Evolutionary conservation across 2,888 invertebrate genomes (phyloP), one percentile per base, ranked within the genome.

Genomic region (Epistrophe grossulariae): DNA sequence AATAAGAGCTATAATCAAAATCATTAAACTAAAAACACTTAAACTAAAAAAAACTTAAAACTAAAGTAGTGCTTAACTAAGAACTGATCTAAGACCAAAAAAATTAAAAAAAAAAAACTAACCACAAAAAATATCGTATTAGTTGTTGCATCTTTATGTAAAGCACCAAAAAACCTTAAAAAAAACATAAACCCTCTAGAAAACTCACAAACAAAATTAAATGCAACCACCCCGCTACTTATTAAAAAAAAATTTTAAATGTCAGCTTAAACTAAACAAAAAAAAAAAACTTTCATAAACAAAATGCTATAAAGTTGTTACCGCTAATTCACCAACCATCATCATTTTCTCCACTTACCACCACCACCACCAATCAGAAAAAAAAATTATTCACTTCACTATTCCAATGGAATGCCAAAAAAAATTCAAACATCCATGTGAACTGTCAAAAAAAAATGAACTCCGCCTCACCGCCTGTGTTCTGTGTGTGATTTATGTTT

Each of bases 271-370:
- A 78, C 76, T 40, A 10, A 35, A 79, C 31, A 10, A 35, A 52
- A 71, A 59, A 64, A 79, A 71, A 64, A 76, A 76, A 60, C 13
- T 70, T 59, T 73, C 28, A 74, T 43, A 43, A 76, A 64, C 43
- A 64, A 62, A 59, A 43, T 66, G 85, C 74, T 82, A 74, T 55
- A 71, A 74, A 71, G 31, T 70, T 74, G 43, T 79, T 82, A 87
- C 83, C 87, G 87, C 82, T 83, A 79, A 79, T 60, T 87, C 87
- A 82, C 82, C 88, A 88, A 87, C 83, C 87, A 87, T 87, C 83
- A 78, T 84, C 81, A 88, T 79, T 55, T 48, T 52, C 78, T 71
- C 64, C 74, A 80, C 81, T 48, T 70, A 84, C 62, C 79, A 83
- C 79, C 79, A 83, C 79, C 80, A 80, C 79, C 73, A 79, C 87